A percentile compares a stretch with the other conserved stretches of the same genome.
phyloP scores from a whole-genome alignment of 2,888 invertebrate genomes.

The Hylaea fasciaria region DNA sequence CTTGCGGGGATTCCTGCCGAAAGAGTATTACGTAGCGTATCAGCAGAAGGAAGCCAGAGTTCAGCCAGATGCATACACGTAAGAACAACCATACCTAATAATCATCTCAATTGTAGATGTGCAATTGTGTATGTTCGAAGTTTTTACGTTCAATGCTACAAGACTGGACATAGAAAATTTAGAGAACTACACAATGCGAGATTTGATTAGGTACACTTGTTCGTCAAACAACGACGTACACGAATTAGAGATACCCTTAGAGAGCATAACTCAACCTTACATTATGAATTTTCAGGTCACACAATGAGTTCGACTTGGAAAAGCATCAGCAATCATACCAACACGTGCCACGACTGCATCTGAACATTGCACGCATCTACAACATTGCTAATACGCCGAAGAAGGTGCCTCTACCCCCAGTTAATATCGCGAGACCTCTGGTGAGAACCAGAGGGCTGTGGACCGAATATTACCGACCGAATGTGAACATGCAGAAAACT shows the following conservation, averaged over 20 bases:
- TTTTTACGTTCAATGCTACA: no score
- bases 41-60: slow-evolving; percentile 1
- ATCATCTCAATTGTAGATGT: no score
- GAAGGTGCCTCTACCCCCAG: slow-evolving; percentile 14
- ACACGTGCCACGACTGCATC: slow-evolving; percentile 41
- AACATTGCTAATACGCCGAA: slow-evolving; percentile 28
- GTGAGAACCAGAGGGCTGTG: neutral
- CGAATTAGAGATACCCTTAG: no score
- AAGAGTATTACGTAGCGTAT: neutral
- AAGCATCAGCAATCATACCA: slow-evolving; percentile 9
- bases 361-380: slow-evolving; percentile 47
- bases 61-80: slow-evolving; percentile 14
- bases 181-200: no score
- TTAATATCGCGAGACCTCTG: neutral
- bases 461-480: neutral
- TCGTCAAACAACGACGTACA: no score
- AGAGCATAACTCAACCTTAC: neutral
- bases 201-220: no score
- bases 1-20: slow-evolving; percentile 9
- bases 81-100: slow-evolving; percentile 8
- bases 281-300: slow-evolving; percentile 26
- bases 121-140: no score
- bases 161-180: no score
- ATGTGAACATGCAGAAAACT: neutral
- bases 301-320: slow-evolving; percentile 9